Evolutionary conservation across 2,113 vertebrate genomes (phyloP), one percentile per base, ranked within the genome.

Genomic region (Mellivora capensis): DNA sequence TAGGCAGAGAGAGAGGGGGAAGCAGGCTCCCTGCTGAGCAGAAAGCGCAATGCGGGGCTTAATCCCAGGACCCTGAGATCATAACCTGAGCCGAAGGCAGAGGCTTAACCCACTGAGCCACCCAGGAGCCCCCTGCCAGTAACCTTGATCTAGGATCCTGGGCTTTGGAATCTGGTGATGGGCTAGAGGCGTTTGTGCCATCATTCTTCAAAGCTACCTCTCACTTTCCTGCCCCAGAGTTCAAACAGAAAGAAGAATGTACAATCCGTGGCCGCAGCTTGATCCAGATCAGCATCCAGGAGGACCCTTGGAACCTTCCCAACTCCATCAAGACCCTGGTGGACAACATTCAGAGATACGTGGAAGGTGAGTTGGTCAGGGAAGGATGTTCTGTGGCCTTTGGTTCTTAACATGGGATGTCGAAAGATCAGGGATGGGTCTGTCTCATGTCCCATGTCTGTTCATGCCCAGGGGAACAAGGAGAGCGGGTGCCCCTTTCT

Each of bases 281-380:
- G 49, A 99, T 99, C 96, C 99, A 99, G 98, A 99, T 99, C 98
- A 99, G 99, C 98, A 99, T 99, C 98, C 99, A 99, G 97, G 99
- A 99, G 98, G 99, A 99, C 98, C 99, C 99, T 34, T 99, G 99
- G 99, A 99, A 99, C 98, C 99, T 99, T 54, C 99, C 99, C 17
- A 98, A 91, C 97, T 99, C 99, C 39, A 99, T 99, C 98, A 99
- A 99, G 98, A 99, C 98, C 29, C 99, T 99, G 88, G 99, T 99
- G 97, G 99, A 99, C 98, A 99, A 99, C 93, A 99, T 99, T 97
- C 99, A 99, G 98, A 99, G 99, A 98, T 99, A 99, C 0, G 99
- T 99, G 77, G 99, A 99, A 94, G 99, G 99, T 99, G n/a, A 97
- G 99, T 97, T 79, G 83, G 72, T 57, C 29, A 0, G 77, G 71